A percentile compares a stretch with the other conserved stretches of the same genome.
Evolutionary conservation across 2,888 invertebrate species (phyloP).

Genomic region (Idaea biselata): DNA sequence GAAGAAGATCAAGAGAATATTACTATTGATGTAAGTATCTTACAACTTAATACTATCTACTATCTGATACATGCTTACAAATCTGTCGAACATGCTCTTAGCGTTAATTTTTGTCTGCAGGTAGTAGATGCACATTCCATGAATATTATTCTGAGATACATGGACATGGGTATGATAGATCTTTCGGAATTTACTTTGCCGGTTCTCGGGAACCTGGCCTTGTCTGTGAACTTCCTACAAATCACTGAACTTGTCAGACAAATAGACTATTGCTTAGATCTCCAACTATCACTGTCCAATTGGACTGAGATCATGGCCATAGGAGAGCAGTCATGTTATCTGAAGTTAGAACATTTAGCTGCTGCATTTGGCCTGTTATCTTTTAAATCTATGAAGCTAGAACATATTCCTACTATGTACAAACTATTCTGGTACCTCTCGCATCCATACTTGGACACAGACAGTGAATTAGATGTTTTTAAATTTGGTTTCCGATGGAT

Average conservation of each 20-base stretch:
- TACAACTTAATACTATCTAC: neutral
- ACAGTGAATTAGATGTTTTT: slow-evolving; percentile 58
- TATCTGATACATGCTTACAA: neutral
- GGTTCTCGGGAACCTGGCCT: slow-evolving; percentile 50
- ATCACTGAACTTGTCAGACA: slow-evolving; percentile 64
- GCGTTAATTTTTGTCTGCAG: slow-evolving; percentile 39
- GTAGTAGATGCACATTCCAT: slow-evolving; percentile 62
- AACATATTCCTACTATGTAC: slow-evolving; percentile 49
- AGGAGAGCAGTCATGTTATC: slow-evolving; percentile 53
- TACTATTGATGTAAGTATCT: slow-evolving; percentile 57
- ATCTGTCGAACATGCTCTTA: neutral
- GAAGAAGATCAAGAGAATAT: slow-evolving; percentile 61
- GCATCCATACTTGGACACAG: slow-evolving; percentile 56
- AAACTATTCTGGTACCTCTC: slow-evolving; percentile 68
- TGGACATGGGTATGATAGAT: slow-evolving; percentile 60
- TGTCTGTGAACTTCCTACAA: slow-evolving; percentile 65
- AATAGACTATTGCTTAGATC: slow-evolving; percentile 57
- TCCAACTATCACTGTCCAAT: slow-evolving; percentile 45
- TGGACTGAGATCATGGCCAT: slow-evolving; percentile 60
- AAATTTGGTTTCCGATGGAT: slow-evolving; percentile 67
- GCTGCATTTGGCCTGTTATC: slow-evolving; percentile 55
- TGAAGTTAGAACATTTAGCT: slow-evolving; percentile 46
- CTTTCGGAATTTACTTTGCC: slow-evolving; percentile 49
- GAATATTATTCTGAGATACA: slow-evolving; percentile 57
- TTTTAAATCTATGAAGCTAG: slow-evolving; percentile 56